Evolutionary conservation across 1,140 invertebrate genomes (phyloP).

Genomic region (Panonychus citri): DNA sequence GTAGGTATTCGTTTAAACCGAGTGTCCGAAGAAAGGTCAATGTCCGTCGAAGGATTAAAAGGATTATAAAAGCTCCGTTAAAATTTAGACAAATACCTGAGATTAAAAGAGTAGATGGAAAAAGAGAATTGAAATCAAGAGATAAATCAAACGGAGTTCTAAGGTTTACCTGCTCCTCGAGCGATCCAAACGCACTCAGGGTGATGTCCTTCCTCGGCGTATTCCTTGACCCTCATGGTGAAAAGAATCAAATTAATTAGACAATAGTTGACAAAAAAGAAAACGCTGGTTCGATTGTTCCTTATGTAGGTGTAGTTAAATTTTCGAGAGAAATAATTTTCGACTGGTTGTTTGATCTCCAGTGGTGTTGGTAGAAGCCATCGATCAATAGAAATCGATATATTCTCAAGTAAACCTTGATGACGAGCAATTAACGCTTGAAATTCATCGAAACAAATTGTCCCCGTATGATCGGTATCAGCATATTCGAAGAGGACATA

Average conservation of each 20-base stretch:
- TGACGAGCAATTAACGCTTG: background rate
- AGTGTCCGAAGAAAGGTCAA: slow-evolving; percentile 61
- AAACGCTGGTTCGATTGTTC: background rate
- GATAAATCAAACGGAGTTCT: background rate
- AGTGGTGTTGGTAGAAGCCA: background rate
- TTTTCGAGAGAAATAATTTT: background rate
- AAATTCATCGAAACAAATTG: background rate
- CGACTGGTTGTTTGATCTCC: too few species aligned
- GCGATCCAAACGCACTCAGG: background rate
- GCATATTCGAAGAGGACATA: background rate
- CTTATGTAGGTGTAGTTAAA: background rate
- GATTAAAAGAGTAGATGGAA: slow-evolving; percentile 8
- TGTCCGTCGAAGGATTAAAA: slow-evolving; percentile 60
- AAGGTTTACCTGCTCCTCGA: background rate
- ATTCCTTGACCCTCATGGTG: background rate
- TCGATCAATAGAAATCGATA: background rate
- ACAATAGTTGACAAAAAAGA: background rate
- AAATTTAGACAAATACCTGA: slow-evolving; percentile 80
- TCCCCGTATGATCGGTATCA: background rate
- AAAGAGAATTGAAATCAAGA: background rate
- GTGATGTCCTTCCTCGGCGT: background rate
- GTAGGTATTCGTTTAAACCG: slow-evolving; percentile 41
- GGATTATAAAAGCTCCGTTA: slow-evolving; percentile 61
- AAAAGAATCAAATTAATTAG: background rate
- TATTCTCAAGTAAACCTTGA: background rate